Base-by-base conservation (phyloP, 2,113 vertebrate species). In the Phyllostomus discolor region DNA sequence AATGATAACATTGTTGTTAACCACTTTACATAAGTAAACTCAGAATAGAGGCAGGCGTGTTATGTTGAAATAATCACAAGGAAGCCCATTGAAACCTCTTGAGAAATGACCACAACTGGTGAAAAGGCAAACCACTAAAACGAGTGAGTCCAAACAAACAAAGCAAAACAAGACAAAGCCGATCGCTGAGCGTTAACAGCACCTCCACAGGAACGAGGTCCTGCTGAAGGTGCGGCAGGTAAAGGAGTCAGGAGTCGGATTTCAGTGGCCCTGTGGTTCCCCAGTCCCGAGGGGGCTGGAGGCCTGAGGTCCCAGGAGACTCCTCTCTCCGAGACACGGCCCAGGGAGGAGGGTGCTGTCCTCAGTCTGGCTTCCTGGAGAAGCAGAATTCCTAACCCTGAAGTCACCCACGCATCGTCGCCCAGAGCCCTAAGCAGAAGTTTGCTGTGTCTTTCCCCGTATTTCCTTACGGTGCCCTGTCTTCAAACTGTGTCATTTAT, bases 91-190 rank as follows among this genome's bases (percentile, higher is more conserved):
- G 46, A 43, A 10, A 3, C 17, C 92, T 89, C 89, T 94, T 94
- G 48, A 91, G 88, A 59, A 91, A 57, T 64, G 90, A 93, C 87
- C 79, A 48, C 82, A 91, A 92, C n/a, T 64, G 76, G 46, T 15
- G 59, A 73, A 62, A 57, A 93, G 95, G 73, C 35, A 70, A 91
- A 81, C 90, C 57, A 54, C 91, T 84, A 57, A 90, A 76, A 92
- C 41, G 81, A 14, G 3, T 31, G 35, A 78, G 20, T 82, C 87
- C 73, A 83, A 96, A 84, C 72, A 93, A 90, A 43, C 33, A 73
- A 10, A n/a, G 10, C 52, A 28, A 64, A 81, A 28, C 28, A 33
- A 17, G 31, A 33, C 22, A 57, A 73, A 89, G 41, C 28, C 20
- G 41, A 33, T 35, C 52, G 7, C 10, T 1, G 50, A 16, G 15